Conservation (phyloP, 2,797 vertebrate species). For the Phaenicophaeus curvirostris region DNA sequence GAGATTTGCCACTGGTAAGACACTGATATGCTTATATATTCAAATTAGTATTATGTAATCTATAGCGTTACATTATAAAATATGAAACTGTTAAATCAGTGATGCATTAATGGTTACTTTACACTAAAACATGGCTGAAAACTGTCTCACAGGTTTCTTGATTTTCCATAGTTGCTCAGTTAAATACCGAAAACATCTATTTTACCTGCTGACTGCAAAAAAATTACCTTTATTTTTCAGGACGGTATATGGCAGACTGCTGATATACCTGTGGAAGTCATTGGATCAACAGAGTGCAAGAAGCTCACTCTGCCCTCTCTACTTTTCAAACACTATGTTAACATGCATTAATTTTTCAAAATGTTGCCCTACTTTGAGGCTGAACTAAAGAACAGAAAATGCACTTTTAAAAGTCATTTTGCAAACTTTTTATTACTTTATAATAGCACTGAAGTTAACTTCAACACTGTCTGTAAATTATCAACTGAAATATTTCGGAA, state of each 20-base stretch:
- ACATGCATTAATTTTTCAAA: conserved; percentile 69
- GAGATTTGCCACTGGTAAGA: conserved; percentile 93
- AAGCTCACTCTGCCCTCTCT: conserved; percentile 65
- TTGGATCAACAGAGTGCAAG: conserved; percentile 54
- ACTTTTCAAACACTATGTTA: conserved; percentile 77
- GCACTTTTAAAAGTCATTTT: conserved; percentile 82
- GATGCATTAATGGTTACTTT: background rate
- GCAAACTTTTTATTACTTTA: conserved; percentile 82
- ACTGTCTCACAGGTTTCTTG: background rate
- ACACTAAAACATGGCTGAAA: background rate
- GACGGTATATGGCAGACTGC: conserved; percentile 97
- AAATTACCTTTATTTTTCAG: conserved; percentile 76
- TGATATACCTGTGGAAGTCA: conserved; percentile 77
- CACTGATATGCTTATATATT: background rate
- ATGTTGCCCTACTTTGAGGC: conserved; percentile 65
- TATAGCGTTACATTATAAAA: background rate
- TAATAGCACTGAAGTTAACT: conserved; percentile 92
- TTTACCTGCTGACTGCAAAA: conserved; percentile 3
- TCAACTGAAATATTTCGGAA: conserved; percentile 73
- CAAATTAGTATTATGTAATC: background rate
- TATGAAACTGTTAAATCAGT: background rate
- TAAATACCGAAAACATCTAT: background rate
- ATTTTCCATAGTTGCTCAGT: background rate
- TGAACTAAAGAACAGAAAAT: conserved; percentile 77
- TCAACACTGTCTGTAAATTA: conserved; percentile 85